These are phyloP conservation scores for Agriopis aurantiaria DNA, from an alignment of 2,888 invertebrate species.

Conservation along the genomic window DNA sequence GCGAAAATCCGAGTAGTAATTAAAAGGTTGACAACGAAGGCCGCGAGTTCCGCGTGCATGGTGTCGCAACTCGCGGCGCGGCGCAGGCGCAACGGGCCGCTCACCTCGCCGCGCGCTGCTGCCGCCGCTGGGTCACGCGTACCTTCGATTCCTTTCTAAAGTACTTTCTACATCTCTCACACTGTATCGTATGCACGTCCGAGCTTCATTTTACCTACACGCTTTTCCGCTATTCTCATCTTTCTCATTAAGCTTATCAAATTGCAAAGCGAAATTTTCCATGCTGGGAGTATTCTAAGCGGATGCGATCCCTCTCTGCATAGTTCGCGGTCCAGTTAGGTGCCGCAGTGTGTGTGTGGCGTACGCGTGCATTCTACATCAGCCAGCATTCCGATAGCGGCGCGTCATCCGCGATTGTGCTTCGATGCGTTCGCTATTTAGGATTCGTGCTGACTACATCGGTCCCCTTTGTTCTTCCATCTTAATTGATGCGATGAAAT, in stretches of 20 bases:
- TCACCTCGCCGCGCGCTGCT: constrained; percentile 64
- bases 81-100: constrained; percentile 71
- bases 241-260: constrained; percentile 59
- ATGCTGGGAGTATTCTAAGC: constrained; percentile 49
- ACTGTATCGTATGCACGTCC: constrained; percentile 56
- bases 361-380: constrained; percentile 75
- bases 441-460: constrained; percentile 61
- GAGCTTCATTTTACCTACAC: constrained; percentile 66
- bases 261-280: constrained; percentile 61
- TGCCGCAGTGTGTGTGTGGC: constrained; percentile 59
- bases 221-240: constrained; percentile 67
- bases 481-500: constrained; percentile 54
- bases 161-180: constrained; percentile 81
- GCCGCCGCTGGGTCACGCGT: constrained; percentile 70
- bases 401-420: constrained; percentile 76
- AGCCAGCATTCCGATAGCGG: constrained; percentile 76
- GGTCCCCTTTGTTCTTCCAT: constrained; percentile 60
- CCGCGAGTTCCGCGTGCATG: constrained; percentile 77
- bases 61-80: constrained; percentile 70
- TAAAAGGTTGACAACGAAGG: constrained; percentile 83
- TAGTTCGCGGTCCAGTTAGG: constrained; percentile 65
- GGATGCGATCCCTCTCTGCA: constrained; percentile 61
- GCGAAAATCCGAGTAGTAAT: constrained; percentile 72
- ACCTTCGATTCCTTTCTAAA: constrained; percentile 85
- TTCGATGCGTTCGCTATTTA: constrained; percentile 67